Conservation (phyloP, 2,797 vertebrate genomes). For the Sebastes iracundus region DNA sequence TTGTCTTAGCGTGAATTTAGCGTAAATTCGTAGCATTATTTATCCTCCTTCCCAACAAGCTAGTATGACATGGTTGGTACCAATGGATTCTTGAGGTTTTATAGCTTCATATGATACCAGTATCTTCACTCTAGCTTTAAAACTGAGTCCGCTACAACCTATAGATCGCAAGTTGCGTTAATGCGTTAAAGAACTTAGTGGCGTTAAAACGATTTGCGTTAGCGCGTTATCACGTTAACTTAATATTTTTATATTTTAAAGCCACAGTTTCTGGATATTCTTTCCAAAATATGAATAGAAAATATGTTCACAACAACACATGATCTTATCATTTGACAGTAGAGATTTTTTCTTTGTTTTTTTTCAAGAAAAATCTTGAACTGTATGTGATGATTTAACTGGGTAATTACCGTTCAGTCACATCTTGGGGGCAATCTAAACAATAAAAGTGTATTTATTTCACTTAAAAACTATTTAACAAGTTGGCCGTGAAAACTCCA, state of each 20-base stretch:
- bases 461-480: conserved; percentile 77
- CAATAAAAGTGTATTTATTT: conserved; percentile 60
- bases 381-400: neutral
- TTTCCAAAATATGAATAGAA: neutral
- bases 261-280: neutral
- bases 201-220: too few relatives aligned
- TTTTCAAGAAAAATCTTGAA: neutral
- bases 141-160: too few relatives aligned
- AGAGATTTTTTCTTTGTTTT: neutral
- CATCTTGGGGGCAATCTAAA: conserved; percentile 30
- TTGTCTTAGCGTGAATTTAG: too few relatives aligned
- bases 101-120: too few relatives aligned
- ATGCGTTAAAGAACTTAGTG: too few relatives aligned
- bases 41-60: too few relatives aligned
- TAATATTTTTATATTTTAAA: neutral
- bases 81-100: too few relatives aligned
- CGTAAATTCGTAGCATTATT: too few relatives aligned
- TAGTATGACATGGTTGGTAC: too few relatives aligned
- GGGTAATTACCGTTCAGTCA: neutral
- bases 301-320: neutral
- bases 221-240: too few relatives aligned
- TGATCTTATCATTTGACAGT: neutral
- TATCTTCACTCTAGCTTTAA: too few relatives aligned
- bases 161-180: too few relatives aligned
- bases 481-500: conserved; percentile 68